These are phyloP conservation scores for Merluccius polli DNA, from an alignment of 2,797 vertebrate genomes.

Conservation along the genomic window DNA sequence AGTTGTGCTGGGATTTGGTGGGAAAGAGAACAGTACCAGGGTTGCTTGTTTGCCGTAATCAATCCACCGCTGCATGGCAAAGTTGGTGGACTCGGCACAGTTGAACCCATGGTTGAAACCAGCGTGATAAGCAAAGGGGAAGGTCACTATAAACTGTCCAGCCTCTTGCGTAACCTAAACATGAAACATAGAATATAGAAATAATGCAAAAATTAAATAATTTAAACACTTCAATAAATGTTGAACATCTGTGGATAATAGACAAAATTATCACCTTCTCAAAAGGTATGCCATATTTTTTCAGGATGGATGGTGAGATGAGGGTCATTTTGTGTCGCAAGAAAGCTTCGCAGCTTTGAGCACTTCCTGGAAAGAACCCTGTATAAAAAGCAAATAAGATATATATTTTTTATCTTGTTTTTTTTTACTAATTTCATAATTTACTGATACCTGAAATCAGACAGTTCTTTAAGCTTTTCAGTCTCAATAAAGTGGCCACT, in stretches of 20 bases:
- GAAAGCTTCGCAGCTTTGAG: conserved; percentile 96
- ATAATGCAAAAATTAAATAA: conserved; percentile 1
- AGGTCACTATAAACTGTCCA: conserved; percentile 94
- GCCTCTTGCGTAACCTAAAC: conserved; percentile 91
- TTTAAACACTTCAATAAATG: neutral
- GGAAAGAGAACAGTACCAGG: conserved; percentile 73
- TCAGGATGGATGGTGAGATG: conserved; percentile 94
- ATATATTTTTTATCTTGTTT: neutral
- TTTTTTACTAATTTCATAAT: neutral
- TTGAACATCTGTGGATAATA: neutral
- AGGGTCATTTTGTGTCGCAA: conserved; percentile 98
- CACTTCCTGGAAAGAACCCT: conserved; percentile 98
- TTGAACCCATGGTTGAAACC: conserved; percentile 99
- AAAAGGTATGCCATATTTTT: conserved; percentile 94
- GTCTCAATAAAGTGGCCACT: neutral
- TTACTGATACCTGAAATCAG: neutral
- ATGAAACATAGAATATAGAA: neutral
- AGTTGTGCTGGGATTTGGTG: neutral
- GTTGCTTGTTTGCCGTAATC: conserved; percentile 95
- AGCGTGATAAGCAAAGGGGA: conserved; percentile 95
- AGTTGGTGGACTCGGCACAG: conserved; percentile 96
- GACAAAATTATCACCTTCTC: conserved; percentile 80
- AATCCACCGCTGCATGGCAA: conserved; percentile 94
- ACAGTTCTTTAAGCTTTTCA: neutral
- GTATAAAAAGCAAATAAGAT: conserved; percentile 12